Percentiles rank a stretch among this genome's conserved stretches.
Conservation (phyloP, 2,113 vertebrate genomes). For the Dasyurus viverrinus region DNA sequence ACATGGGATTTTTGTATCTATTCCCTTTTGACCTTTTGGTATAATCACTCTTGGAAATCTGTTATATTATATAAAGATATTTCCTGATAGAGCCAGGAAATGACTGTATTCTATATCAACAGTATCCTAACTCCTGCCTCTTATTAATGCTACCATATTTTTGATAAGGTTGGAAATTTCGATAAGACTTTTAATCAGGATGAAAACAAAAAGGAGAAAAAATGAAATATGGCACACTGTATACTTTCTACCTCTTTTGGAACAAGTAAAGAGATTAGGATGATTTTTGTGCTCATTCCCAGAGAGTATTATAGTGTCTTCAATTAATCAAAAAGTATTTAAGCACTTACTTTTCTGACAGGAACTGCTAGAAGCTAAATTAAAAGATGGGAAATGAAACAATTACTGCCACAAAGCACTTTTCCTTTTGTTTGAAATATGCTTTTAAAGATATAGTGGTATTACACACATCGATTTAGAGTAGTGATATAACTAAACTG, state of each 20-base stretch:
- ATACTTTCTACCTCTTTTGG: not conserved
- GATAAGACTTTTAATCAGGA: conserved; percentile 2
- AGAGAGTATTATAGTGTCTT: not conserved
- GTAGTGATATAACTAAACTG: not conserved
- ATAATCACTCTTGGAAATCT: not conserved
- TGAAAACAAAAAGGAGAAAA: not conserved
- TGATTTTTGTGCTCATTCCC: not conserved
- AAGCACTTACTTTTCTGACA: not conserved
- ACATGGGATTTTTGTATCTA: not conserved
- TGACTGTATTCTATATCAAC: not conserved
- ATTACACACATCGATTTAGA: not conserved
- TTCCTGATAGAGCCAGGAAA: not conserved
- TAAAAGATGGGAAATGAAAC: not conserved
- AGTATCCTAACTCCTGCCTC: not conserved
- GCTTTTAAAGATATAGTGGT: not conserved
- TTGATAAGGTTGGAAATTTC: not conserved
- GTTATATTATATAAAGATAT: not conserved
- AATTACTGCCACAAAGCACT: not conserved
- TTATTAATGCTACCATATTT: not conserved
- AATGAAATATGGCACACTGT: not conserved
- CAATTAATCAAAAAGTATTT: not conserved
- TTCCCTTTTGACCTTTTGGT: not conserved
- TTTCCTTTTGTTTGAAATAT: not conserved
- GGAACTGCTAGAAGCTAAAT: not conserved
- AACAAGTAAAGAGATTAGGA: not conserved